Conservation (phyloP, 2,888 invertebrate species). For the Zaprionus obscuricornis region DNA sequence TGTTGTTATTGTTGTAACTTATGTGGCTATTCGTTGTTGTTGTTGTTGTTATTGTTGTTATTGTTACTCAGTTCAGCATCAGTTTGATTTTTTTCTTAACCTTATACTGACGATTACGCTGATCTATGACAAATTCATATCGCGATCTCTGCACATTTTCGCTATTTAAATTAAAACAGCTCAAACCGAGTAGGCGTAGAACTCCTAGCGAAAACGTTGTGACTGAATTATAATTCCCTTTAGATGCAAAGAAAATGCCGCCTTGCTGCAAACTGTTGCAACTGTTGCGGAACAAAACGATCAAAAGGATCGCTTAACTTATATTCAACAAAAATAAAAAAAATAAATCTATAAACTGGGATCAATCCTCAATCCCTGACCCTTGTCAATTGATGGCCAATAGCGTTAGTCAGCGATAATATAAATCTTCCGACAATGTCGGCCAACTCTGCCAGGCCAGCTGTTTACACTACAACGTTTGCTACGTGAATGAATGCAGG, state of each 20-base stretch:
- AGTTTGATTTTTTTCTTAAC: slow-evolving; percentile 83
- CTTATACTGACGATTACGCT: slow-evolving; percentile 83
- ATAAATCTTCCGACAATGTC: too few species aligned
- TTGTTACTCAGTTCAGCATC: slow-evolving; percentile 51
- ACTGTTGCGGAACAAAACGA: slow-evolving; percentile 49
- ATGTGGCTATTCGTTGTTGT: too few species aligned
- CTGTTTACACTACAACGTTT: slow-evolving; percentile 44
- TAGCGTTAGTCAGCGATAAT: neutral
- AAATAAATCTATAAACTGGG: too few species aligned
- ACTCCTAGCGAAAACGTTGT: slow-evolving; percentile 84
- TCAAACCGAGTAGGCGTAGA: slow-evolving; percentile 81
- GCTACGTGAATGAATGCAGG: slow-evolving; percentile 44
- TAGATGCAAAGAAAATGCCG: slow-evolving; percentile 53
- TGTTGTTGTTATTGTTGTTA: slow-evolving; percentile 7
- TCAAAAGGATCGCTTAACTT: too few species aligned
- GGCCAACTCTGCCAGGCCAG: neutral
- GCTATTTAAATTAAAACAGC: slow-evolving; percentile 82
- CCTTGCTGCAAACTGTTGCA: slow-evolving; percentile 51
- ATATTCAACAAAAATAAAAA: too few species aligned
- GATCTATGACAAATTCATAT: slow-evolving; percentile 84
- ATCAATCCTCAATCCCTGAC: too few species aligned
- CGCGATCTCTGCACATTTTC: slow-evolving; percentile 85
- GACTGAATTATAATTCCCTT: slow-evolving; percentile 80
- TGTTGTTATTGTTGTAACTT: too few species aligned
- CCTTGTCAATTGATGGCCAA: too few species aligned